A percentile compares a stretch with the other conserved stretches of the same genome.
These are phyloP conservation scores for Drosophila guanche DNA, from an alignment of 1,140 invertebrate species.

Conservation along the genomic window DNA sequence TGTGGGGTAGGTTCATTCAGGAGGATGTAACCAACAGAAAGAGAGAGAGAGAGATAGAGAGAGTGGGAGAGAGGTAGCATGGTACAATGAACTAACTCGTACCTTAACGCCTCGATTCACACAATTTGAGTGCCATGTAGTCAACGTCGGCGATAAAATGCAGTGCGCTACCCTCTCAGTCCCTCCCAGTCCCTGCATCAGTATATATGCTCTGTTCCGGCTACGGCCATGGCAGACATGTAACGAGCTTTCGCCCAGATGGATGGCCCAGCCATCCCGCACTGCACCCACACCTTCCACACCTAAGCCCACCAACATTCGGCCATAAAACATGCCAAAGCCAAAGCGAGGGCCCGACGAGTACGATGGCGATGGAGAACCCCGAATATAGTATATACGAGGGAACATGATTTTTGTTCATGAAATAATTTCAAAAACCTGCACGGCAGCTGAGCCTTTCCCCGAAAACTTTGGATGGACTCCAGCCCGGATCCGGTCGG, in stretches of 20 bases:
- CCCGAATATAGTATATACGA: constrained; percentile 27
- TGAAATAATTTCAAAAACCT: constrained; percentile 71
- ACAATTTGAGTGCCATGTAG: constrained; percentile 80
- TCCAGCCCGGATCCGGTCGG: background rate
- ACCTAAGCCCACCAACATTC: constrained; percentile 54
- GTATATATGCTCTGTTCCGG: constrained; percentile 59
- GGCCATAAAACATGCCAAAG: constrained; percentile 73
- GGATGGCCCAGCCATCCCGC: constrained; percentile 55
- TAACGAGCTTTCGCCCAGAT: constrained; percentile 77
- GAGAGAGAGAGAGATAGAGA: background rate
- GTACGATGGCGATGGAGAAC: background rate
- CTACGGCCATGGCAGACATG: constrained; percentile 63
- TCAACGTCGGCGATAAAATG: constrained; percentile 71
- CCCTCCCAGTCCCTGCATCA: constrained; percentile 3
- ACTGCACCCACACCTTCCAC: constrained; percentile 21
- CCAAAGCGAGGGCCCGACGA: constrained; percentile 18
- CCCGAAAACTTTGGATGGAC: background rate
- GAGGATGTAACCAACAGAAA: no score
- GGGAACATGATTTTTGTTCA: constrained; percentile 75
- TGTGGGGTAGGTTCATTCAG: no score
- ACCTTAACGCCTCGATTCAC: constrained; percentile 81
- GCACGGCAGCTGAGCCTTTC: constrained; percentile 41
- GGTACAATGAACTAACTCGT: constrained; percentile 82
- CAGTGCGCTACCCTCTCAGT: constrained; percentile 36
- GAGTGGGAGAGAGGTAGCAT: constrained; percentile 31